These are phyloP conservation scores for Plodia interpunctella DNA, from an alignment of 1,140 invertebrate species.

Conservation along the genomic window DNA sequence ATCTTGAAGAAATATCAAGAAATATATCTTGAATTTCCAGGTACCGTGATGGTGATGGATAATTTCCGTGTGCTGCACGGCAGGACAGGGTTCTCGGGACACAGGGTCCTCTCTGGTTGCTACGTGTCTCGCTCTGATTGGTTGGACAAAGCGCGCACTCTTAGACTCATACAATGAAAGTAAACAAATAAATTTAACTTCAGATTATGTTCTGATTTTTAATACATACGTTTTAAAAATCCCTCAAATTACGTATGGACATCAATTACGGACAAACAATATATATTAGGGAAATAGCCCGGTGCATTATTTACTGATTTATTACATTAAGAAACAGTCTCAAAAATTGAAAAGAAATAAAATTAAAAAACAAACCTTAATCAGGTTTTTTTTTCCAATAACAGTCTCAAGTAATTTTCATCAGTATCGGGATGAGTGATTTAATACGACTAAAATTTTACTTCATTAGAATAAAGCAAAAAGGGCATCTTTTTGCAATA, in stretches of 20 bases:
- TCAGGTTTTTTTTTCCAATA: no score
- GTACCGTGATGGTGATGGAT: constrained; percentile 82
- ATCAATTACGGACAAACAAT: no score
- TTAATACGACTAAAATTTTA: no score
- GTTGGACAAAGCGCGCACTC: constrained; percentile 75
- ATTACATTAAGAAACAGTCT: no score
- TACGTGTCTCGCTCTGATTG: constrained; percentile 82
- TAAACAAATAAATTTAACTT: background rate
- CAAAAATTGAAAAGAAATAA: no score
- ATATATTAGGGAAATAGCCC: no score
- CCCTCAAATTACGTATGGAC: no score
- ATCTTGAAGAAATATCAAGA: background rate
- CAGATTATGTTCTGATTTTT: background rate
- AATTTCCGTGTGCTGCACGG: constrained; percentile 88
- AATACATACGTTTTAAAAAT: background rate
- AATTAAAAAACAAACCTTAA: no score
- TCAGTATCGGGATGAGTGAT: no score
- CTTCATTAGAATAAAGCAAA: no score
- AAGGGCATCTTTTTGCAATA: no score
- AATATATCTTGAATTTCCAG: constrained; percentile 31
- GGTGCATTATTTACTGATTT: no score
- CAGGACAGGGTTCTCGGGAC: constrained; percentile 80
- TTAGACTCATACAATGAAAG: constrained; percentile 58
- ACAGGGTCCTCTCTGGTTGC: constrained; percentile 77
- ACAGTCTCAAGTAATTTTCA: background rate